Base-by-base conservation (phyloP, 2,113 vertebrate genomes). In the Heloderma charlesbogerti region DNA sequence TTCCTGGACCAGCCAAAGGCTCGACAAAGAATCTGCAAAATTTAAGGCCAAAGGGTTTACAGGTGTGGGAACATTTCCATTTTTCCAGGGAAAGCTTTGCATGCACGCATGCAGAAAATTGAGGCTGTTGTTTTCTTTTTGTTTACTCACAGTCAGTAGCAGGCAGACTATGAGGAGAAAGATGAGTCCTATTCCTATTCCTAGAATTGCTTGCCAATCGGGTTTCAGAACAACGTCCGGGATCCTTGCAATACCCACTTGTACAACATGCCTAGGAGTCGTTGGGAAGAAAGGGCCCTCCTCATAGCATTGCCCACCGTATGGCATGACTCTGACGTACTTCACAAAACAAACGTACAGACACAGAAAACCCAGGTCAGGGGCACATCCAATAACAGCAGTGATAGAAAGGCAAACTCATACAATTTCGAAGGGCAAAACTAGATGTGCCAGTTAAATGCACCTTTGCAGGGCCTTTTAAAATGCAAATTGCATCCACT, bases 241-340 rank as follows among this genome's bases (percentile, higher is more conserved):
- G 0, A 90, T 96, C 86, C 83, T 97, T 13, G 94, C 96, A 1
- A 99, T 98, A 43, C 98, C 99, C 57, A 97, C 94, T 89, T 98
- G 98, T 8, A 98, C 97, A 43, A 98, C 89, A 0, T 98, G 94
- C 86, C 97, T 96, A 27, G 98, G 98, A 0, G 88, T 94, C 0
- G 97, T 96, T 91, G 98, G 96, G 69, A 98, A 98, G 94, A 99
- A 99, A 0, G 98, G 97, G 0, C 98, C 98, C 0, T 97, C 95
- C 34, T 98, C 97, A 0, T 98, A 98, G 88, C 99, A 99, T 84
- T 94, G 98, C 15, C 96, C 98, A 0, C 98, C 98, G 0, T 74
- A 88, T 0, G 98, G 98, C 97, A 99, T 97, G 80, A 98, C 98
- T 34, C 96, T 94, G 20, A 99, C 9, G 66, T 98, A 99, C 98